phyloP scores from a whole-genome alignment of 2,113 vertebrate species.

The Seriola dumerili region DNA sequence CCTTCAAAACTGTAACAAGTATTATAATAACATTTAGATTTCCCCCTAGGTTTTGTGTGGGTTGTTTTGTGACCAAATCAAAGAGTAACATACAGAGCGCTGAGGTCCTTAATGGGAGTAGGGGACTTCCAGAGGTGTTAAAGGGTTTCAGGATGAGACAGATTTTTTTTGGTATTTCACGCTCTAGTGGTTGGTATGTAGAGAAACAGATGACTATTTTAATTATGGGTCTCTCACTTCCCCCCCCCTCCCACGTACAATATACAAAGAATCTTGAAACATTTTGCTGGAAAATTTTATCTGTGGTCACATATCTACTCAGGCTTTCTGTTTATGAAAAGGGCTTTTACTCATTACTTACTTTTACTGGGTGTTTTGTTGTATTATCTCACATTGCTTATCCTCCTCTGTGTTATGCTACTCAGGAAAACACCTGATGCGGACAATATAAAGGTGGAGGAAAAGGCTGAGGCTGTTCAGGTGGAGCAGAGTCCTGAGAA shows the following conservation, averaged over 20 bases:
- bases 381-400: not conserved
- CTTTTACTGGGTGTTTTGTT: not conserved
- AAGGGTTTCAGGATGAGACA: slow-evolving; percentile 6
- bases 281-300: not conserved
- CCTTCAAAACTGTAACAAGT: not conserved
- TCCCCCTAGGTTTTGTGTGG: slow-evolving; percentile 21
- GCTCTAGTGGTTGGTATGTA: not conserved
- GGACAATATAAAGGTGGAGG: not conserved
- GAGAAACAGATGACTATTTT: not conserved
- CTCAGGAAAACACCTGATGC: slow-evolving; percentile 41
- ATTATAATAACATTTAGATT: not conserved
- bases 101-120: not conserved
- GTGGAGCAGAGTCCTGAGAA: slow-evolving; percentile 36
- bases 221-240: not conserved
- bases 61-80: slow-evolving; percentile 8
- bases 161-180: slow-evolving; percentile 12
- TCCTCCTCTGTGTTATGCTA: slow-evolving; percentile 19
- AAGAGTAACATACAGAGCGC: not conserved
- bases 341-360: not conserved
- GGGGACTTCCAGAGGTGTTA: slow-evolving; percentile 40
- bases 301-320: not conserved
- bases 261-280: not conserved
- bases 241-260: not conserved
- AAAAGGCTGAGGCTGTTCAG: not conserved
- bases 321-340: not conserved